Base-by-base conservation (phyloP, 2,113 vertebrate species). In the Cyanoramphus novaezelandiae region DNA sequence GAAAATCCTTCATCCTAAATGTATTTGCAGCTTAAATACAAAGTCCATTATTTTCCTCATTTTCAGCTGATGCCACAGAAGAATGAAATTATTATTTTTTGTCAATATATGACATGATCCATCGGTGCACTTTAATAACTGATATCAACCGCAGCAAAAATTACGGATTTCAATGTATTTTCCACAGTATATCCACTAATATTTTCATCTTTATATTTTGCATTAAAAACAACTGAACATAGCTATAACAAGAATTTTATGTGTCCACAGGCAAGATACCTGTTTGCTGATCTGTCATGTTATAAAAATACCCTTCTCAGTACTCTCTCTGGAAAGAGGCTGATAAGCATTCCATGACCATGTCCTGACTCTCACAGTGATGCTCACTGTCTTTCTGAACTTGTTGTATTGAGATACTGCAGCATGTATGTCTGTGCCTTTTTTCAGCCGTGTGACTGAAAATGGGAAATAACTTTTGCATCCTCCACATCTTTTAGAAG, bases 341-440 rank as follows among this genome's bases (percentile, higher is more conserved):
- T 72, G 25, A 7, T 9, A 69, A 24, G 8, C 10, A 31, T 31
- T 7, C 31, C 33, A 18, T n/a, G 15, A 11, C 21, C 23, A 6
- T 0, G 1, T 41, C 52, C 70, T 85, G 41, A 10, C 7, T 92
- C 29, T 88, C 6, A 17, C 4, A 11, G n/a, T 0, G 2, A 37
- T 83, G 50, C 46, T 62, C 44, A 31, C 33, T 43, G 19, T 31
- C 44, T 80, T 86, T 80, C 24, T 2, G 1, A 82, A 37, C 25
- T 53, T 60, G 5, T 37, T 20, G 3, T 41, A 47, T 7, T 1
- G 0, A 50, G 23, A 55, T 37, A 53, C 11, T 41, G 17, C 47
- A 92, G 29, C 39, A n/a, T 13, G 28, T 83, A 80, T 50, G n/a
- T 21, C n/a, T 33, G 50, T 33, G 47, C 31, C 62, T 46, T 2